Evolutionary conservation across 1,140 invertebrate species (phyloP).

Genomic region (Eumaeus atala): DNA sequence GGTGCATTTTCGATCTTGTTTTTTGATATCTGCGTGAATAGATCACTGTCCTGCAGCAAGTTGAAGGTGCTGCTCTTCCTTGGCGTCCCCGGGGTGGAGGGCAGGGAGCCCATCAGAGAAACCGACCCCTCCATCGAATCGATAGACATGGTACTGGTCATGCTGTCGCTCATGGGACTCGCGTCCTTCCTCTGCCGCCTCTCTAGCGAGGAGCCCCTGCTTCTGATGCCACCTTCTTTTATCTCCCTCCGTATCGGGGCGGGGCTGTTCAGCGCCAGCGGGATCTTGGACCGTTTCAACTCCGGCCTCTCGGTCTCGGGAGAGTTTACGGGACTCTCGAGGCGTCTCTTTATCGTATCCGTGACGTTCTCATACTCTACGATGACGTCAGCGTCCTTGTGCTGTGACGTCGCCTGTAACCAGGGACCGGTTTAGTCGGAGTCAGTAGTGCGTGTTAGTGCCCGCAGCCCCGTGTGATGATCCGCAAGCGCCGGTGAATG

Average conservation of each 20-base stretch:
- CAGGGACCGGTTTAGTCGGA: slow-evolving; percentile 39
- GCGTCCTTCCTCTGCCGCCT: slow-evolving; percentile 30
- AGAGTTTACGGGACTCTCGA: slow-evolving; percentile 53
- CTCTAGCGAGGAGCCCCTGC: slow-evolving; percentile 46
- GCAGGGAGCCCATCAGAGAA: slow-evolving; percentile 27
- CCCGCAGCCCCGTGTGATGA: slow-evolving; percentile 26
- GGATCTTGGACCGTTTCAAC: slow-evolving; percentile 61
- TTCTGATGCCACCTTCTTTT: slow-evolving; percentile 46
- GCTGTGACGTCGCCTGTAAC: slow-evolving; percentile 42
- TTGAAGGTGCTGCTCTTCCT: slow-evolving; percentile 72
- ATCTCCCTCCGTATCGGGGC: slow-evolving; percentile 55
- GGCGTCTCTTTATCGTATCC: slow-evolving; percentile 67
- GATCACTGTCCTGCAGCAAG: slow-evolving; percentile 79
- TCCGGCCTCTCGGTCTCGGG: slow-evolving; percentile 53
- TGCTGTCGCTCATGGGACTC: slow-evolving; percentile 33
- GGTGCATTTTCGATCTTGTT: slow-evolving; percentile 60
- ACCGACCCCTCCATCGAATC: slow-evolving; percentile 38
- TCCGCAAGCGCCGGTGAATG: slow-evolving; percentile 44
- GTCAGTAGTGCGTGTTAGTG: slow-evolving; percentile 45
- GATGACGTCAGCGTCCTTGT: slow-evolving; percentile 23
- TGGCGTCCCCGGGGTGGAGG: slow-evolving; percentile 38
- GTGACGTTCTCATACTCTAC: slow-evolving; percentile 64
- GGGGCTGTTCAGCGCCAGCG: slow-evolving; percentile 59
- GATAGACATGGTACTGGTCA: slow-evolving; percentile 35
- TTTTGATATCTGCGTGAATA: slow-evolving; percentile 81